Evolutionary conservation across 1,140 invertebrate genomes (phyloP).

Genomic region (Theocolax elegans): DNA sequence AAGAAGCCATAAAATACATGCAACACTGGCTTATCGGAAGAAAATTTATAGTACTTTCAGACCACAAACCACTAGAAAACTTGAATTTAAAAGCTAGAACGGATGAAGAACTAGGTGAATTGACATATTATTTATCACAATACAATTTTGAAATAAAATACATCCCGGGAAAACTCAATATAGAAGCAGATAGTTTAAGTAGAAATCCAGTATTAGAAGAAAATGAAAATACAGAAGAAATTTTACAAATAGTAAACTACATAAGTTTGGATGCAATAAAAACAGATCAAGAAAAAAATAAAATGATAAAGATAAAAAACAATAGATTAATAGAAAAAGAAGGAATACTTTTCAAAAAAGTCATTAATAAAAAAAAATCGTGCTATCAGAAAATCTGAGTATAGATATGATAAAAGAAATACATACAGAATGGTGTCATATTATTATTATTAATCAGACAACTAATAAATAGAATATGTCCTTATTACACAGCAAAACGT

Average conservation of each 20-base stretch:
- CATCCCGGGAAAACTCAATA: slow-evolving; percentile 36
- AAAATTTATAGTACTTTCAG: background rate
- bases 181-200: slow-evolving; percentile 35
- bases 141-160: slow-evolving; percentile 31
- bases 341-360: slow-evolving; percentile 40
- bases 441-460: slow-evolving; percentile 21
- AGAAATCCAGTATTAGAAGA: background rate
- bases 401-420: background rate
- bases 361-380: slow-evolving; percentile 33
- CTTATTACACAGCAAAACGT: slow-evolving; percentile 37
- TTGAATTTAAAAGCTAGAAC: slow-evolving; percentile 12
- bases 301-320: slow-evolving; percentile 39
- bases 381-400: slow-evolving; percentile 9
- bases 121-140: slow-evolving; percentile 9
- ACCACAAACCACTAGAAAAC: slow-evolving; percentile 22
- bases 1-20: slow-evolving; percentile 15
- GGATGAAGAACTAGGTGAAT: slow-evolving; percentile 9
- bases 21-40: slow-evolving; percentile 20
- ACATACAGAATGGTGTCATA: background rate
- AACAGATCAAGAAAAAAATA: background rate
- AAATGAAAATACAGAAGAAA: background rate
- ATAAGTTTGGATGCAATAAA: too few relatives aligned
- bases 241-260: background rate
- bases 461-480: slow-evolving; percentile 28
- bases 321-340: slow-evolving; percentile 43